Base-by-base conservation (phyloP, 1,140 invertebrate species). In the Neodiprion virginianus region DNA sequence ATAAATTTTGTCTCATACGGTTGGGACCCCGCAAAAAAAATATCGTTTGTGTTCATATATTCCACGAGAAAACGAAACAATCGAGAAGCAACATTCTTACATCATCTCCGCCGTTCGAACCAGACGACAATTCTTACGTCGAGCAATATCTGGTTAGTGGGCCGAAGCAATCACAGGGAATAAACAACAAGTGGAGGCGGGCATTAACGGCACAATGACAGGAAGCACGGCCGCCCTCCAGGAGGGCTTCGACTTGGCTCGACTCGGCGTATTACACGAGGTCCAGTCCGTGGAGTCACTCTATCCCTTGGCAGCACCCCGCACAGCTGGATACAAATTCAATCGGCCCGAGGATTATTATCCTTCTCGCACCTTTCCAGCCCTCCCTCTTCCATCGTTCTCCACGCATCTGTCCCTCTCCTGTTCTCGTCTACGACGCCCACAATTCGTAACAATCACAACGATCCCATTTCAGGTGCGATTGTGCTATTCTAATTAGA, bases 191-290 rank as follows among this genome's bases (percentile, higher is more conserved):
- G 53, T 61, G 53, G 53, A 61, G 53, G 53, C 53, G 53, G 11
- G 53, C 53, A 61, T 61, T 61, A 61, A 61, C n/a, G 53, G n/a
- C 53, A 61, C 53, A 61, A 61, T 61, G 53, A 61, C 53, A 61
- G 53, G 53, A 61, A 61, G 53, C 53, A 61, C 53, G n/a, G 53
- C 53, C n/a, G 53, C 53, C 11, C 53, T 17, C 11, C 53, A 61
- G 53, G 53, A 61, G 53, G 53, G 53, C 53, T 17, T 61, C n/a
- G 53, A 17, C 53, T 17, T 61, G 53, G 53, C 53, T 61, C 53
- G n/a, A 61, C 53, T 61, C 53, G 53, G 8, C 53, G n/a, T 17
- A 17, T 61, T 40, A 40, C 11, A 12, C 11, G 53, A 40, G 53
- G 53, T 61, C 53, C 53, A 17, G 53, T 61, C n/a, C 53, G 53